Conservation (phyloP, 1,140 invertebrate species). For the Metopolophium dirhodum region DNA sequence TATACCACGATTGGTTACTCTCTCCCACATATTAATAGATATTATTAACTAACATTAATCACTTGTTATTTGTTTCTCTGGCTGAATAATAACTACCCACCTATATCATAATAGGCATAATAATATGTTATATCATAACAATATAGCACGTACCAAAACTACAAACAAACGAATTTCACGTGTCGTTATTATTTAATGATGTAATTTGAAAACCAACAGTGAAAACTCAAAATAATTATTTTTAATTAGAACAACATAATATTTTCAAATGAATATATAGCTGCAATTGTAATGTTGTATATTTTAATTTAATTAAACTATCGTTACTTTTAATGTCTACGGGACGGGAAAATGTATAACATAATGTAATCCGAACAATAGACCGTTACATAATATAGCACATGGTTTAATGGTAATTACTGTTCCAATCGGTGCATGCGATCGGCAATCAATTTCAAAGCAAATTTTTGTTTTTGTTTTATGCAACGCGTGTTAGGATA, state of each 20-base stretch:
- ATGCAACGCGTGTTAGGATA: not conserved
- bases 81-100: not conserved
- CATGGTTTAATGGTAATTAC: not conserved
- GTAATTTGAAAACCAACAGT: not conserved
- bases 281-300: not conserved
- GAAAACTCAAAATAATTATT: conserved; percentile 12
- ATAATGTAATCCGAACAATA: not conserved
- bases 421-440: not conserved
- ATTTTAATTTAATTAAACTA: not conserved
- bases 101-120: too few relatives aligned
- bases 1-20: not conserved
- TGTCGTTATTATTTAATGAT: not conserved
- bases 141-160: not conserved
- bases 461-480: not conserved
- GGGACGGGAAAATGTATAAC: not conserved
- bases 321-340: not conserved
- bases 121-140: not conserved
- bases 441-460: not conserved
- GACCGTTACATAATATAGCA: not conserved
- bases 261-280: not conserved
- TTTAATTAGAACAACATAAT: not conserved
- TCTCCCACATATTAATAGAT: not conserved
- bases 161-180: not conserved
- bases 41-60: not conserved
- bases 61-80: not conserved